Percentiles rank a stretch among this genome's conserved stretches.
phyloP scores from a whole-genome alignment of 2,113 vertebrate species.

The Benitochromis conjunctus region DNA sequence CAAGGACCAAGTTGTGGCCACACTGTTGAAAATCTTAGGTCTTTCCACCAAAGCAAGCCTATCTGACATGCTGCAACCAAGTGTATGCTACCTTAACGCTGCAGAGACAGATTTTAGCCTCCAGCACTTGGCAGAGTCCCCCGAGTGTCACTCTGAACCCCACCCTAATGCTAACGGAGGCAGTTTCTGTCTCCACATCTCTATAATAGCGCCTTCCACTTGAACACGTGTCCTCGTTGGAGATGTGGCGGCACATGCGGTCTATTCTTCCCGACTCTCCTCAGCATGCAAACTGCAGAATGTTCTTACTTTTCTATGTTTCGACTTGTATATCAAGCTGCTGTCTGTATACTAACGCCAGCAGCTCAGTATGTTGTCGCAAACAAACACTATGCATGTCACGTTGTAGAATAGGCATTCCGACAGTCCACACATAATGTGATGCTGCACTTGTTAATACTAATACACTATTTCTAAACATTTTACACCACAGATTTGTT shows the following conservation, averaged over 20 bases:
- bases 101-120: neutral
- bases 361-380: slow-evolving; percentile 17
- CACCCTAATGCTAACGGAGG: neutral
- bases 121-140: neutral
- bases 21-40: slow-evolving; percentile 8
- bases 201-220: slow-evolving; percentile 2
- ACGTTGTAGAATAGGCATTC: slow-evolving; percentile 66
- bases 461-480: slow-evolving; percentile 33
- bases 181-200: neutral
- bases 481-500: slow-evolving; percentile 25
- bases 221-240: neutral
- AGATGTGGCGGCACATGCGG: neutral
- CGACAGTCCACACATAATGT: slow-evolving; percentile 24
- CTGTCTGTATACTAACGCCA: slow-evolving; percentile 14
- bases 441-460: slow-evolving; percentile 56
- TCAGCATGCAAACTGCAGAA: slow-evolving; percentile 26
- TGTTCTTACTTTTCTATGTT: slow-evolving; percentile 15
- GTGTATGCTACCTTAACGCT: neutral
- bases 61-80: slow-evolving; percentile 1
- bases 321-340: neutral
- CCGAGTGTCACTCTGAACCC: neutral
- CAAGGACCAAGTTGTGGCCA: neutral
- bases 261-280: neutral
- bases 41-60: slow-evolving; percentile 33
- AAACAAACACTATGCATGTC: slow-evolving; percentile 56